Conservation (phyloP, 2,888 invertebrate species). For the Leptogaster cylindrica region DNA sequence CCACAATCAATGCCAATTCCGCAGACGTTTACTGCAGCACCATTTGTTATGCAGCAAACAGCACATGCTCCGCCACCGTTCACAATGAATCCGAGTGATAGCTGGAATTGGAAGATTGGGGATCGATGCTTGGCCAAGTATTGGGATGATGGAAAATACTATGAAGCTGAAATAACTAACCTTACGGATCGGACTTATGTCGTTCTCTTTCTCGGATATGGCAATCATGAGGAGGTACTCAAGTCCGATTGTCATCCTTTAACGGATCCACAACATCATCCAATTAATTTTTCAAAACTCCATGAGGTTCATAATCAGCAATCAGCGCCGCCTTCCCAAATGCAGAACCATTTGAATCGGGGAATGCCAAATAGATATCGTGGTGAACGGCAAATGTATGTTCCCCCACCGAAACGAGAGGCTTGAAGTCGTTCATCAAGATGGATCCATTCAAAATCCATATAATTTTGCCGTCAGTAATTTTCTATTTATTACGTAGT, state of each 20-base stretch:
- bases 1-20: slow-evolving; percentile 44
- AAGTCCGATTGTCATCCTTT: slow-evolving; percentile 80
- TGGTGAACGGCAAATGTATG: slow-evolving; percentile 61
- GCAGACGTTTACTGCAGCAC: slow-evolving; percentile 43
- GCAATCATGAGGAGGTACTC: slow-evolving; percentile 88
- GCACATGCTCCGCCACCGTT: slow-evolving; percentile 70
- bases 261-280: slow-evolving; percentile 58
- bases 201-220: slow-evolving; percentile 85
- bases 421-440: slow-evolving; percentile 50
- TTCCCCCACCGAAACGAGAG: slow-evolving; percentile 62
- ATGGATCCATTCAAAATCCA: too few species aligned
- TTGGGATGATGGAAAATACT: slow-evolving; percentile 92
- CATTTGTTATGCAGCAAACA: slow-evolving; percentile 60
- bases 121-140: slow-evolving; percentile 89
- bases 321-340: slow-evolving; percentile 41
- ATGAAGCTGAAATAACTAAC: slow-evolving; percentile 81
- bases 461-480: too few species aligned
- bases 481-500: too few species aligned
- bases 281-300: slow-evolving; percentile 51
- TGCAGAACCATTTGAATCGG: slow-evolving; percentile 41
- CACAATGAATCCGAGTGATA: slow-evolving; percentile 55
- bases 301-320: slow-evolving; percentile 45
- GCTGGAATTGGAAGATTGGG: slow-evolving; percentile 75
- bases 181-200: slow-evolving; percentile 84
- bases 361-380: slow-evolving; percentile 55